Conservation (phyloP, 2,888 invertebrate species). For the Acronicta aceris region DNA sequence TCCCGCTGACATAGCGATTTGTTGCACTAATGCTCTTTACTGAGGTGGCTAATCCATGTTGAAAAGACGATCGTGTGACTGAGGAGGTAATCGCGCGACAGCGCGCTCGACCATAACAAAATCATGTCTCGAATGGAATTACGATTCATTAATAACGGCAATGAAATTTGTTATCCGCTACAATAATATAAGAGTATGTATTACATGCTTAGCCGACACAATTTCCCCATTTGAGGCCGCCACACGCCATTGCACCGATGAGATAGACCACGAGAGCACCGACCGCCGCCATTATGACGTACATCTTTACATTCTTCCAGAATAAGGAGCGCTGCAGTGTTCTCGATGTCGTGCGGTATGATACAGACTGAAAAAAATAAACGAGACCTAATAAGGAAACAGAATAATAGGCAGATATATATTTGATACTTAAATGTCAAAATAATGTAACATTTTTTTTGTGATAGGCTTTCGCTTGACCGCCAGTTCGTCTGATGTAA, state of each 20-base stretch:
- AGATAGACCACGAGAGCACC: conserved; percentile 94
- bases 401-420: too few relatives aligned
- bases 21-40: too few relatives aligned
- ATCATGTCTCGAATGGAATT: conserved; percentile 21
- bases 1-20: too few relatives aligned
- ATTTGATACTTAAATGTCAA: too few relatives aligned
- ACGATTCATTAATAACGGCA: conserved; percentile 12
- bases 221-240: conserved; percentile 93
- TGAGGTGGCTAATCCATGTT: not conserved
- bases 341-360: conserved; percentile 95
- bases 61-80: not conserved
- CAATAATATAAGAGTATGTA: conserved; percentile 36
- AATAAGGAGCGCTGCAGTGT: conserved; percentile 96
- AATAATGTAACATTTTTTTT: too few relatives aligned
- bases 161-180: conserved; percentile 36
- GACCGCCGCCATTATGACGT: conserved; percentile 91
- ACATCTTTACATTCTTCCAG: conserved; percentile 98
- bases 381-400: not conserved
- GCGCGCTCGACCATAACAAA: conserved; percentile 3
- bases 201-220: conserved; percentile 86
- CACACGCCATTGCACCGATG: conserved; percentile 96
- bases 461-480: too few relatives aligned
- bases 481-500: too few relatives aligned
- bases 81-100: not conserved
- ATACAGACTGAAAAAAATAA: conserved; percentile 92